Evolutionary conservation across 2,888 invertebrate genomes (phyloP).

Genomic region (Opisthograptis luteolata): DNA sequence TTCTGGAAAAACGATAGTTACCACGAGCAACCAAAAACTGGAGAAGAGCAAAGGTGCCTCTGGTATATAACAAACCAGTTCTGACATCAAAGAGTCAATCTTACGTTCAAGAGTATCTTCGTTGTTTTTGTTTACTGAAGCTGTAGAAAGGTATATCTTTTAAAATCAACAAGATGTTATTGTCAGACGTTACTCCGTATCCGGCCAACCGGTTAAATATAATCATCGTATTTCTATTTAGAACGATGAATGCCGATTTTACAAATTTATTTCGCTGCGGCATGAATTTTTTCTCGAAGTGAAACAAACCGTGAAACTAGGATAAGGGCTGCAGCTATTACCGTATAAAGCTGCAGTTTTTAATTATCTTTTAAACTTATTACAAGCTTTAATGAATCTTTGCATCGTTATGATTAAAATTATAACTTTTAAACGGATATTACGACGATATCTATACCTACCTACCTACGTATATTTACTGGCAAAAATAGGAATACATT

Average conservation of each 20-base stretch:
- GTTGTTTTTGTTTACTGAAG: not conserved
- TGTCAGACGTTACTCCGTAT: not conserved
- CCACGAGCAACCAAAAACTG: too few species aligned
- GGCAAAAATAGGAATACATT: constrained; percentile 18
- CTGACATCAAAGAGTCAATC: not conserved
- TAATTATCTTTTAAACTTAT: too few species aligned
- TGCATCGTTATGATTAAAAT: too few species aligned
- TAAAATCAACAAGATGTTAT: constrained; percentile 15
- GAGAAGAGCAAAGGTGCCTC: too few species aligned
- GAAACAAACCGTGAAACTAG: not conserved
- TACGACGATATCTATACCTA: not conserved
- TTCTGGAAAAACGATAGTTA: too few species aligned
- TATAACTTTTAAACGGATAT: too few species aligned
- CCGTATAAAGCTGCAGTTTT: too few species aligned
- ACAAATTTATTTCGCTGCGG: too few species aligned
- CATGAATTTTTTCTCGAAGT: not conserved
- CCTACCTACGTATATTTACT: too few species aligned
- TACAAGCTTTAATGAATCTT: too few species aligned
- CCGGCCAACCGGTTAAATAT: not conserved
- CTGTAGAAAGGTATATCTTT: not conserved
- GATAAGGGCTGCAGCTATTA: too few species aligned
- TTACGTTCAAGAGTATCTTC: too few species aligned
- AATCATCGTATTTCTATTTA: not conserved
- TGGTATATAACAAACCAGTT: not conserved
- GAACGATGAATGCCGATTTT: not conserved